Percentiles rank a stretch among this genome's conserved stretches.
These are phyloP conservation scores for Byasa hedistus DNA, from an alignment of 2,888 invertebrate species.

Conservation along the genomic window DNA sequence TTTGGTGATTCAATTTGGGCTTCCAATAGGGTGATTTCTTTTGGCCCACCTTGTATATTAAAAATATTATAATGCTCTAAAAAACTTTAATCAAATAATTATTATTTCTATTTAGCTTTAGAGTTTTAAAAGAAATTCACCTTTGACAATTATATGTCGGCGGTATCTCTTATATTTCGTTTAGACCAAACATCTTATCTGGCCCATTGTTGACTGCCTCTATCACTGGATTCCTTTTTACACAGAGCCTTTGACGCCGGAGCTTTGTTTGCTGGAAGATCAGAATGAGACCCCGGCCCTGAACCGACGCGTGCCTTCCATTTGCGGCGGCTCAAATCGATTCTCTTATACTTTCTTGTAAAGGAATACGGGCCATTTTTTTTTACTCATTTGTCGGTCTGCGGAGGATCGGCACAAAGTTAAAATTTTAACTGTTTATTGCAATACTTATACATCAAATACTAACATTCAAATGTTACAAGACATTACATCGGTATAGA, in stretches of 20 bases:
- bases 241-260: conserved; percentile 74
- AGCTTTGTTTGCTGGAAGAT: conserved; percentile 75
- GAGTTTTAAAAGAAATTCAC: too few species aligned
- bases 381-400: conserved; percentile 6
- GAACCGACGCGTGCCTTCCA: conserved; percentile 70
- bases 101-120: too few species aligned
- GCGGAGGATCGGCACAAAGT: neutral
- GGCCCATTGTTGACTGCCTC: conserved; percentile 78
- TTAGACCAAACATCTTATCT: conserved; percentile 53
- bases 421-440: neutral
- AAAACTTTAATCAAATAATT: too few species aligned
- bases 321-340: conserved; percentile 48
- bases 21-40: too few species aligned
- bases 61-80: too few species aligned
- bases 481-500: too few species aligned
- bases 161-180: conserved; percentile 22
- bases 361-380: conserved; percentile 24
- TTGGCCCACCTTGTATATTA: too few species aligned
- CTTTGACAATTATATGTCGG: neutral
- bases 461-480: neutral
- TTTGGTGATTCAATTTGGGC: too few species aligned
- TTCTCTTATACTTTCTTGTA: conserved; percentile 45
- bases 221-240: conserved; percentile 79
- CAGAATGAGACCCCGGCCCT: conserved; percentile 68
- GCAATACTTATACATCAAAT: neutral